phyloP scores from a whole-genome alignment of 2,797 vertebrate species.

The Sebastes hubbsi region DNA sequence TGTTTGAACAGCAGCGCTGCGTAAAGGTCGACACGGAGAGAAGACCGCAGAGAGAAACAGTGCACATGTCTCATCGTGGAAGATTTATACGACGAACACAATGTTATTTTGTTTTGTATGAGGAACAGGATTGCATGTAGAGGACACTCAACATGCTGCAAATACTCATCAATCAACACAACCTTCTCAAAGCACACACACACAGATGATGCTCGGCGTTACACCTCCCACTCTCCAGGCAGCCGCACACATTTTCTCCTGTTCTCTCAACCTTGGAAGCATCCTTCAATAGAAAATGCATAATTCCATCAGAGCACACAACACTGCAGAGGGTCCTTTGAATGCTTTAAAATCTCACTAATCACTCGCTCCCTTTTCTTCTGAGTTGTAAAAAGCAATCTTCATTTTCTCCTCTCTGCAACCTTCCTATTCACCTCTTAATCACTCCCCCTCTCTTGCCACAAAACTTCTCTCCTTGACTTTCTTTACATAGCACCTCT shows the following conservation, averaged over 20 bases:
- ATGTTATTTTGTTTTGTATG: conserved; percentile 5
- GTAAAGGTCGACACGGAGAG: conserved; percentile 41
- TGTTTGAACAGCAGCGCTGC: conserved; percentile 32
- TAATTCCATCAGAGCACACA: conserved; percentile 48
- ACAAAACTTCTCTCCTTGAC: conserved; percentile 63
- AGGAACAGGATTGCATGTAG: conserved; percentile 12
- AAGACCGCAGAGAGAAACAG: conserved; percentile 18
- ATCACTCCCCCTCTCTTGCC: conserved; percentile 39
- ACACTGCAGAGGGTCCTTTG: conserved; percentile 29
- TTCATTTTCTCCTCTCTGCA: conserved; percentile 42
- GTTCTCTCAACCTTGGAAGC: conserved; percentile 55
- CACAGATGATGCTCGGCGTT: background rate
- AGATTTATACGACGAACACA: background rate
- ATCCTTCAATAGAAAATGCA: conserved; percentile 41
- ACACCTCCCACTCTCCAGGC: background rate
- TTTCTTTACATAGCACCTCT: conserved; percentile 43
- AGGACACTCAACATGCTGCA: conserved; percentile 22
- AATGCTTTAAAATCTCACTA: conserved; percentile 58
- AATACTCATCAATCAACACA: conserved; percentile 40
- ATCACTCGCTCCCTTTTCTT: conserved; percentile 37
- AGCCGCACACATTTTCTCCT: background rate
- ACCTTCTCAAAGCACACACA: conserved; percentile 16
- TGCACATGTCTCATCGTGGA: conserved; percentile 11
- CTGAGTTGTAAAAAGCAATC: conserved; percentile 49
- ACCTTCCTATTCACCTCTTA: conserved; percentile 53